Evolutionary conservation across 2,888 invertebrate species (phyloP).

Genomic region (Synergus umbraculus): DNA sequence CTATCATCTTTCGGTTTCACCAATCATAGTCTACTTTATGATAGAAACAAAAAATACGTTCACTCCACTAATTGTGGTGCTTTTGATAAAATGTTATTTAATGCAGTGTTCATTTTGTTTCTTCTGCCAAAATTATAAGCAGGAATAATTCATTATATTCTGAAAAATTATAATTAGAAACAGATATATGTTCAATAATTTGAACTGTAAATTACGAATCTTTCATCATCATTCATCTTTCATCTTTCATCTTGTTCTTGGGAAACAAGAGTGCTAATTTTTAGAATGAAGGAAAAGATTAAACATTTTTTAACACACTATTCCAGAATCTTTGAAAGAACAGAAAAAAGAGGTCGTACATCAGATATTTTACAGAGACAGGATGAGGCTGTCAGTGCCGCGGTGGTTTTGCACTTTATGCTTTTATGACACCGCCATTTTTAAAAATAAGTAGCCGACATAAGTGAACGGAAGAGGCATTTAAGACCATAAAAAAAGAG

Average conservation of each 20-base stretch:
- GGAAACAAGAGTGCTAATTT: neutral
- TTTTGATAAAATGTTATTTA: neutral
- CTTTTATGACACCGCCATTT: neutral
- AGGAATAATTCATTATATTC: neutral
- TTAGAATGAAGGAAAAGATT: neutral
- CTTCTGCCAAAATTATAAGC: too few species aligned
- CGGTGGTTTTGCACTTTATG: neutral
- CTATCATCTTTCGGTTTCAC: slow-evolving; percentile 2
- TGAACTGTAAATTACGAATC: too few species aligned
- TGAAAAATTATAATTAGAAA: neutral
- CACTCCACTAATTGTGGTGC: neutral
- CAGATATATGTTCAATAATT: neutral
- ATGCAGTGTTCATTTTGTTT: neutral
- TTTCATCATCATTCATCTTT: too few species aligned
- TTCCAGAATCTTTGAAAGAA: neutral
- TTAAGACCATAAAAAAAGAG: neutral
- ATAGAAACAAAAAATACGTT: neutral
- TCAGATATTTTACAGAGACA: neutral
- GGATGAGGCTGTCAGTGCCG: neutral
- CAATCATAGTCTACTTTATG: neutral
- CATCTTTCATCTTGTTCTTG: neutral
- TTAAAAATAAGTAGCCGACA: neutral
- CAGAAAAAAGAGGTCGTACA: neutral
- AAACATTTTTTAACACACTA: neutral
- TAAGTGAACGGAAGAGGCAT: neutral